Evolutionary conservation across 2,797 vertebrate species (phyloP).

Genomic region (Acanthornis magna): DNA sequence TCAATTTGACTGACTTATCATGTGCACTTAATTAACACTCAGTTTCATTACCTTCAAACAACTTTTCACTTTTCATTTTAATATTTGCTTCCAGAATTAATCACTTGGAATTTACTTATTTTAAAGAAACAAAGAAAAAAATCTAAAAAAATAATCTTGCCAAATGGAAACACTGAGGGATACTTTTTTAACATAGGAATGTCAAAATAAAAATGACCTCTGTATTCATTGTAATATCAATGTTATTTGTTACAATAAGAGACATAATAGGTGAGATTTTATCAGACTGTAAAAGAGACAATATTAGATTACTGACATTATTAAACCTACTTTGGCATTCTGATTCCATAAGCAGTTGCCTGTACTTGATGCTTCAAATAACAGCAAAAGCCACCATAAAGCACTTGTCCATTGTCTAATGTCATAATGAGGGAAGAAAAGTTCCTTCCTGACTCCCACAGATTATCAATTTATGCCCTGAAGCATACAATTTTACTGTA

Average conservation of each 20-base stretch:
- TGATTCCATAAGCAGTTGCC: neutral
- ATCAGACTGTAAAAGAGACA: neutral
- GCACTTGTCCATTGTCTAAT: neutral
- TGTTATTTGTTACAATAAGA: neutral
- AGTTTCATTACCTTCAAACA: neutral
- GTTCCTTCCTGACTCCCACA: neutral
- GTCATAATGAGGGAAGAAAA: neutral
- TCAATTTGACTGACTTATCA: neutral
- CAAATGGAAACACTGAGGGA: neutral
- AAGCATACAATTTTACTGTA: constrained; percentile 9
- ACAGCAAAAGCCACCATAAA: neutral
- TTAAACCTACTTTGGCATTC: neutral
- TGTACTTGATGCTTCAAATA: neutral
- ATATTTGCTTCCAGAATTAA: neutral
- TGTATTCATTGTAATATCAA: neutral
- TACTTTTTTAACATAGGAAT: neutral
- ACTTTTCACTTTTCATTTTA: neutral
- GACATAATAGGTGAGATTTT: neutral
- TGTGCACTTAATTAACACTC: neutral
- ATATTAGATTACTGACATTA: neutral
- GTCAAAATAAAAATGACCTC: neutral
- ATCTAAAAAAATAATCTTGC: no score
- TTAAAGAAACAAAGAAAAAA: neutral
- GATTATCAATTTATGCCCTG: constrained; percentile 19
- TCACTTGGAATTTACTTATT: neutral